phyloP scores from a whole-genome alignment of 2,797 vertebrate species.

The Pelobates cultripes region DNA sequence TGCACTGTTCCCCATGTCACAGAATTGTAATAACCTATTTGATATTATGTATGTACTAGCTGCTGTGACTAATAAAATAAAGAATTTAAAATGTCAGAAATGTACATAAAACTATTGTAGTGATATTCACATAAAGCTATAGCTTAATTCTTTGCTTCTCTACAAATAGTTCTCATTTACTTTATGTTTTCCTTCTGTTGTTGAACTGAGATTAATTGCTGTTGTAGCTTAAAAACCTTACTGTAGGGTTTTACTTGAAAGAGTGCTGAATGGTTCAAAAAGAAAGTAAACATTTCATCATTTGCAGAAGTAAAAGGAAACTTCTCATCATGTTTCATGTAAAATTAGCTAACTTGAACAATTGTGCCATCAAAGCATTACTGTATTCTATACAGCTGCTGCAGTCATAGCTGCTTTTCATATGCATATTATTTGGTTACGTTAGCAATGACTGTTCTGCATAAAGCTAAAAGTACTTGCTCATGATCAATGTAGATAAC shows the following conservation, averaged over 20 bases:
- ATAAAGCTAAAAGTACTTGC: slow-evolving; percentile 9
- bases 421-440: slow-evolving; percentile 49
- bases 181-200: slow-evolving; percentile 31
- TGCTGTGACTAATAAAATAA: no score
- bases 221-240: slow-evolving; percentile 47
- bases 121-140: no score
- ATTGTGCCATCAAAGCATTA: slow-evolving; percentile 50
- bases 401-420: slow-evolving; percentile 20
- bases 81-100: no score
- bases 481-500: neutral
- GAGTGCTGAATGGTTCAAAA: slow-evolving; percentile 50
- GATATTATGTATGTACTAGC: no score
- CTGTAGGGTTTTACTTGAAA: slow-evolving; percentile 46
- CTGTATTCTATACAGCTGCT: slow-evolving; percentile 41
- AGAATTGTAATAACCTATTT: no score
- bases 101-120: no score
- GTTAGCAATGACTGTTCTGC: slow-evolving; percentile 33
- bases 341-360: slow-evolving; percentile 50
- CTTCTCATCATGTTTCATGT: slow-evolving; percentile 47
- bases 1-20: no score
- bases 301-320: slow-evolving; percentile 46
- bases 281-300: slow-evolving; percentile 51
- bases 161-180: neutral
- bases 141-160: neutral
- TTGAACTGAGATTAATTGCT: slow-evolving; percentile 54